Evolutionary conservation across 2,888 invertebrate species (phyloP).

Genomic region (Nebria salina): DNA sequence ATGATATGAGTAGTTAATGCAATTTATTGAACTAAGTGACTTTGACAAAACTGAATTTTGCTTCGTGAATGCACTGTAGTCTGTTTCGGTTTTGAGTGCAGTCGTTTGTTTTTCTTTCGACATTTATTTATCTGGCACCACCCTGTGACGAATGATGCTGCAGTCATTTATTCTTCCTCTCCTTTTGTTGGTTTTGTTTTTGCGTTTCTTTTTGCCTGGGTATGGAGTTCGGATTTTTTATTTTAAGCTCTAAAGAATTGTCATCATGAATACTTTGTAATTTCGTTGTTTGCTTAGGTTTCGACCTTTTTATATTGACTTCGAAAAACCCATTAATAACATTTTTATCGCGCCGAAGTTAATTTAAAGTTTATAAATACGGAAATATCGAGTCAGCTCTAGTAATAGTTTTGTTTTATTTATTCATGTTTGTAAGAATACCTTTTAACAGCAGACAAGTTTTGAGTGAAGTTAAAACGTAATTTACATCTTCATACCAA

Average conservation of each 20-base stretch:
- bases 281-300: background rate
- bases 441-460: no score
- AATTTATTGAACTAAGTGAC: no score
- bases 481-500: no score
- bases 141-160: conserved; percentile 42
- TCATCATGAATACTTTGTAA: background rate
- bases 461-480: no score
- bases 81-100: background rate
- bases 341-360: background rate
- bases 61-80: background rate
- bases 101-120: conserved; percentile 45
- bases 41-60: background rate
- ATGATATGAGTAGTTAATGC: no score
- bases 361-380: background rate
- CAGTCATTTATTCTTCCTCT: conserved; percentile 45
- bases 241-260: background rate
- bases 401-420: no score
- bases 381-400: background rate
- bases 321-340: background rate
- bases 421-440: no score
- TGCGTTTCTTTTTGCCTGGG: conserved; percentile 37
- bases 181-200: conserved; percentile 35
- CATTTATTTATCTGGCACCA: conserved; percentile 45
- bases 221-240: conserved; percentile 9
- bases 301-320: background rate